Conservation (phyloP, 2,113 vertebrate species). For the Ginglymostoma cirratum region DNA sequence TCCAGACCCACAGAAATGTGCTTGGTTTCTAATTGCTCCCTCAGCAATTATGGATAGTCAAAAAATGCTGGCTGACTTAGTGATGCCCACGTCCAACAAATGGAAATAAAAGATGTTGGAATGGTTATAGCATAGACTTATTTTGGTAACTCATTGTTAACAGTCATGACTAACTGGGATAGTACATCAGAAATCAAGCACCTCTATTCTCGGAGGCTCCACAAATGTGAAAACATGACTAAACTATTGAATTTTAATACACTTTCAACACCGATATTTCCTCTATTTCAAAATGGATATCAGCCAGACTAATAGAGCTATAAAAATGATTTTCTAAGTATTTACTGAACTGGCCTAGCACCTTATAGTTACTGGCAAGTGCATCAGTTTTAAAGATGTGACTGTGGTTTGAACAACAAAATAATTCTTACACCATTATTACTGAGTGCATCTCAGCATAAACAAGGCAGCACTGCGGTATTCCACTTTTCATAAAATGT, state of each 20-base stretch:
- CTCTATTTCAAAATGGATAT: neutral
- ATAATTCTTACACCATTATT: neutral
- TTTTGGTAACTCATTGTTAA: too few species aligned
- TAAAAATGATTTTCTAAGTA: neutral
- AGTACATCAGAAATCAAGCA: too few species aligned
- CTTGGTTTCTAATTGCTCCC: too few species aligned
- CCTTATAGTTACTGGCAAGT: neutral
- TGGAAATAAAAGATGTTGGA: too few species aligned
- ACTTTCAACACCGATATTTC: neutral
- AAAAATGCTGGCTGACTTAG: too few species aligned
- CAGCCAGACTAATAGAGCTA: neutral
- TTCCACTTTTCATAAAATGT: neutral
- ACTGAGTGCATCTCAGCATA: neutral
- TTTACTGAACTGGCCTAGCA: neutral
- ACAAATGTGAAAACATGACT: too few species aligned
- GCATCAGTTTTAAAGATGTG: neutral
- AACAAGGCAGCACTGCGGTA: neutral
- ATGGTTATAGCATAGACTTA: too few species aligned
- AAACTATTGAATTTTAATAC: neutral
- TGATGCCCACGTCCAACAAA: too few species aligned
- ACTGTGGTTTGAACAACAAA: neutral
- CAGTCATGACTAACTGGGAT: too few species aligned
- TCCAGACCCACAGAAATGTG: too few species aligned
- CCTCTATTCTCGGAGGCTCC: too few species aligned
- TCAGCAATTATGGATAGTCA: too few species aligned